Conservation (phyloP, 2,888 invertebrate species). For the Phalera bucephala region DNA sequence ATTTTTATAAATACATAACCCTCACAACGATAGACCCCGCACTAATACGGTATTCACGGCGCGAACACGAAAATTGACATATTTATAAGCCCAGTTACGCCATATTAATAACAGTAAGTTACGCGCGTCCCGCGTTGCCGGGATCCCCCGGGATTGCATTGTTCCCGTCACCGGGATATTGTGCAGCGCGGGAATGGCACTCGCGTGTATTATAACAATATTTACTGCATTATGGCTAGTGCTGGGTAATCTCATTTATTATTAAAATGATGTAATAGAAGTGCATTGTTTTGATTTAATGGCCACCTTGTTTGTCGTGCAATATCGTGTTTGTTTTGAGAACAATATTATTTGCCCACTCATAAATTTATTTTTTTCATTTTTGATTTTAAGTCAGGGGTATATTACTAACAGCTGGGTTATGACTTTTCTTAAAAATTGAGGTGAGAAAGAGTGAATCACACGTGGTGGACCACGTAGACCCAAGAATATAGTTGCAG, state of each 20-base stretch:
- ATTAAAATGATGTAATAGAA: slow-evolving; percentile 21
- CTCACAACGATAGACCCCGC: too few species aligned
- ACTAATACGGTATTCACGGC: slow-evolving; percentile 14
- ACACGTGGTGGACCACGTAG: too few species aligned
- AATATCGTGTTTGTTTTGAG: too few species aligned
- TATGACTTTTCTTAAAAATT: too few species aligned
- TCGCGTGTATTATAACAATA: slow-evolving; percentile 27
- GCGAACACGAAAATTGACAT: slow-evolving; percentile 33
- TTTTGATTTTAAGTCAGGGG: too few species aligned
- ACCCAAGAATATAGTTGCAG: too few species aligned
- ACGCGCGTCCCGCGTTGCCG: slow-evolving; percentile 26
- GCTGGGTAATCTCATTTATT: slow-evolving; percentile 29
- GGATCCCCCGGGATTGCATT: slow-evolving; percentile 44
- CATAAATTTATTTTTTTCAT: too few species aligned
- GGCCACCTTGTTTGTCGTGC: too few species aligned
- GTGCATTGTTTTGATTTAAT: slow-evolving; percentile 7
- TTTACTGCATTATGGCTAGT: slow-evolving; percentile 16
- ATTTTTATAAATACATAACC: too few species aligned
- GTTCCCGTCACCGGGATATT: slow-evolving; percentile 33
- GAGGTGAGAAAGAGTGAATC: too few species aligned
- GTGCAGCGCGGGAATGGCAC: slow-evolving; percentile 22
- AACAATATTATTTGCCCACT: too few species aligned
- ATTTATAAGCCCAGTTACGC: slow-evolving; percentile 34
- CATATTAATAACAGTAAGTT: slow-evolving; percentile 40
- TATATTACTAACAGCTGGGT: too few species aligned